These are phyloP conservation scores for Neodon shergylaensis DNA, from an alignment of 2,113 vertebrate species.

Conservation along the genomic window DNA sequence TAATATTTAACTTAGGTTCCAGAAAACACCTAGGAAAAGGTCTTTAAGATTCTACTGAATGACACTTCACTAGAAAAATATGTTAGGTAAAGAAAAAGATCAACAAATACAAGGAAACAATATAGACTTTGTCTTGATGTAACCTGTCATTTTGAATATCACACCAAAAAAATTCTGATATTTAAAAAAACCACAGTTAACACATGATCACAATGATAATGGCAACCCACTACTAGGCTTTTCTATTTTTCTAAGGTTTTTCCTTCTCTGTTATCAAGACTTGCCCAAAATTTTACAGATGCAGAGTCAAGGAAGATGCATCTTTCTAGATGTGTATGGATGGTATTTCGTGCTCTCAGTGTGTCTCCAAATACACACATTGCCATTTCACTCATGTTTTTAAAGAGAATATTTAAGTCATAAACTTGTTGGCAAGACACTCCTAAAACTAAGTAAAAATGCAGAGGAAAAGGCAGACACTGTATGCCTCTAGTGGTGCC, in stretches of 20 bases:
- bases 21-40: conserved; percentile 2
- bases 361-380: conserved; percentile 42
- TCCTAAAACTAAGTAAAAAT: conserved; percentile 50
- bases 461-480: conserved; percentile 5
- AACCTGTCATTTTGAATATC: not conserved
- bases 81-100: conserved; percentile 37
- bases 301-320: not conserved
- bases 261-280: not conserved
- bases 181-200: conserved; percentile 38
- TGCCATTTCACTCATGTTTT: conserved; percentile 47
- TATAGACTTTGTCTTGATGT: not conserved
- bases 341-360: not conserved
- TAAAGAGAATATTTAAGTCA: conserved; percentile 49
- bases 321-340: not conserved
- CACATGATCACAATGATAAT: not conserved
- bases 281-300: conserved; percentile 42
- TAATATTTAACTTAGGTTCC: conserved; percentile 67
- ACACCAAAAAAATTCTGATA: not conserved
- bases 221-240: not conserved
- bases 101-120: conserved; percentile 16
- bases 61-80: conserved; percentile 44
- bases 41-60: conserved; percentile 39
- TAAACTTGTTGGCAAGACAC: conserved; percentile 43
- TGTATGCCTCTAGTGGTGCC: conserved; percentile 27
- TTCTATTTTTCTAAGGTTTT: conserved; percentile 21